These are phyloP conservation scores for Ictalurus furcatus DNA, from an alignment of 2,113 vertebrate genomes.

Conservation along the genomic window DNA sequence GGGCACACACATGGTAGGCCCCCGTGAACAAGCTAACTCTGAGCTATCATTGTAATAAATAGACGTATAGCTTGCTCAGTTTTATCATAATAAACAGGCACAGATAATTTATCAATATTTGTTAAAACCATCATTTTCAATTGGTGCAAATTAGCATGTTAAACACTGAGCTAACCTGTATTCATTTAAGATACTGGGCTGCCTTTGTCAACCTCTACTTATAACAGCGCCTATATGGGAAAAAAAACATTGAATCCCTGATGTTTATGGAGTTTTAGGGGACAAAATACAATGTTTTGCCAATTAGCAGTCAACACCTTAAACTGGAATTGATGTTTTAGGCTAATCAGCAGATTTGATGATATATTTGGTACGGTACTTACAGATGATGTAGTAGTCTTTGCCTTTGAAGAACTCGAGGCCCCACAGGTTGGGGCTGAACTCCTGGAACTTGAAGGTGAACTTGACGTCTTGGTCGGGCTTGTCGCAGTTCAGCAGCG, in stretches of 20 bases:
- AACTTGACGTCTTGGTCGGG: conserved; percentile 97
- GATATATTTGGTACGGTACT: conserved; percentile 68
- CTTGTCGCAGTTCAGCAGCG: conserved; percentile 94
- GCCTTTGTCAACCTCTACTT: neutral
- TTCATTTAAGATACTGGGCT: neutral
- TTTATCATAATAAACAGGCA: neutral
- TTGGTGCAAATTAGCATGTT: neutral
- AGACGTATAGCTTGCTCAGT: neutral
- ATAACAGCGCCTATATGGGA: neutral
- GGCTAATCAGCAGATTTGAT: neutral
- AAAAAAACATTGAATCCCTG: neutral
- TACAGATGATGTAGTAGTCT: conserved; percentile 98
- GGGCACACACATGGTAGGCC: neutral
- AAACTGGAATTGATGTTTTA: conserved; percentile 20
- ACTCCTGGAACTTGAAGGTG: conserved; percentile 99
- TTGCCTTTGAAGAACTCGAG: conserved; percentile 94
- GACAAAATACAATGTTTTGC: neutral
- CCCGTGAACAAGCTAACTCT: neutral
- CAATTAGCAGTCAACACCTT: neutral
- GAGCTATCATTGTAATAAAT: neutral
- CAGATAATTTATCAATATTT: neutral
- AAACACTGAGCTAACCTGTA: neutral
- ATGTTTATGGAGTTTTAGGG: too few species aligned
- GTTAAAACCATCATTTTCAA: neutral
- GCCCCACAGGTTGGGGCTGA: conserved; percentile 98